A percentile compares a stretch with the other conserved stretches of the same genome.
Conservation (phyloP, 2,797 vertebrate species). For the Rhabdomys pumilio region DNA sequence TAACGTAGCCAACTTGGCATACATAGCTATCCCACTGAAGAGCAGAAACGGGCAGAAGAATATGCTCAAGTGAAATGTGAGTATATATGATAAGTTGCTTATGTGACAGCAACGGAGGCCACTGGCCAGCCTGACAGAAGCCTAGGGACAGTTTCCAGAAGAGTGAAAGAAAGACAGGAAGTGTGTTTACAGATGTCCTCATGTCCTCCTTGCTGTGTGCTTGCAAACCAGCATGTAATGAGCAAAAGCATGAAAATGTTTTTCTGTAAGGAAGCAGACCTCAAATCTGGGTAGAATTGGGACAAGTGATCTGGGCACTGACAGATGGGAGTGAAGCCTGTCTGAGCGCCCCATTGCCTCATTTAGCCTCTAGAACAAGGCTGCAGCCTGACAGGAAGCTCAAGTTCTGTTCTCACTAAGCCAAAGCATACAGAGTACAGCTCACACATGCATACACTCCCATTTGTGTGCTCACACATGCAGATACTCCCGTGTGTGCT, state of each 20-base stretch:
- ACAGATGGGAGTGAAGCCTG: background rate
- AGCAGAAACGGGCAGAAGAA: background rate
- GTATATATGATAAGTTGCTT: accelerated
- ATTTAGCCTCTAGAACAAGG: background rate
- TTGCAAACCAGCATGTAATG: background rate
- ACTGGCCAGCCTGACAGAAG: background rate
- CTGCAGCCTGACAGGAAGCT: background rate
- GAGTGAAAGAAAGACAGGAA: background rate
- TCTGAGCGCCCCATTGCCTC: background rate
- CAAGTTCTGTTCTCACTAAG: background rate
- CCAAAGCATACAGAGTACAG: too few species aligned
- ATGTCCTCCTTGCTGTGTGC: background rate
- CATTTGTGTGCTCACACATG: too few species aligned
- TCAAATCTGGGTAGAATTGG: background rate
- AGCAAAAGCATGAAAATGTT: background rate
- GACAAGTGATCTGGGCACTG: background rate
- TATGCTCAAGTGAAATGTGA: background rate
- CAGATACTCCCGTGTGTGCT: too few species aligned
- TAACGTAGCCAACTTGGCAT: background rate
- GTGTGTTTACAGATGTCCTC: background rate
- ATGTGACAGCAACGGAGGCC: background rate
- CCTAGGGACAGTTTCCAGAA: background rate
- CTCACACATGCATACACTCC: too few species aligned
- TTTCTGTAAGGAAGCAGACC: constrained; percentile 16
- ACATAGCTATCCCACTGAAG: background rate